Base-by-base conservation (phyloP, 2,113 vertebrate species). In the Haemorhous mexicanus region DNA sequence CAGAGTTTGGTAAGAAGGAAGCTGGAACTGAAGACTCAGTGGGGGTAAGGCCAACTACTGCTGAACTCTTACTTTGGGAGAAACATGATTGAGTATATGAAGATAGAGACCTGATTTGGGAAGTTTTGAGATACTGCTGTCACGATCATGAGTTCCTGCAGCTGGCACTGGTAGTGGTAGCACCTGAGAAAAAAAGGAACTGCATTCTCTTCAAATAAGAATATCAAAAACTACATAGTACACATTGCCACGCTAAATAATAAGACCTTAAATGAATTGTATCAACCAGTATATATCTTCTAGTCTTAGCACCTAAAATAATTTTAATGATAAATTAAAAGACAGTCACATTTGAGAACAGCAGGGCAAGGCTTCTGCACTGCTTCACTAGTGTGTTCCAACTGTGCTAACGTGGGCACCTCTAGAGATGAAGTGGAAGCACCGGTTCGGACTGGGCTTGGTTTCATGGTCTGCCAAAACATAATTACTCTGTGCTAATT, bases 51-150 rank as follows among this genome's bases (percentile, higher is more conserved):
- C 20, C 26, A 76, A 9, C 58, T 76, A 30, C 33, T 50, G 30
- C 28, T 21, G 4, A 55, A 63, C 28, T 44, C 28, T 32, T 59
- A 41, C 28, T 27, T 2, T 49, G 9, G 12, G 21, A 50, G 21
- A 62, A 87, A 84, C 0, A 0, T 23, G 47, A 64, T 13, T 24
- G 62, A 56, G 9, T 33, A 39, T 5, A 47, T 17, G 15, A 55
- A 86, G 27, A 22, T 8, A 7, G 12, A n/a, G 11, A n/a, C 10
- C 13, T 24, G 19, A 58, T 67, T 37, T 59, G 17, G n/a, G 43
- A 78, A 70, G 8, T 46, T 77, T 58, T 63, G 33, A 90, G 56
- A 46, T 59, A 61, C 3, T 84, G 21, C 20, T 81, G 63, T 26
- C 20, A 59, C 22, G 22, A 70, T 44, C 37, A 16, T 9, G 27